Evolutionary conservation across 2,888 invertebrate species (phyloP), one percentile per base, ranked within the genome.

Genomic region (Achlya flavicornis): DNA sequence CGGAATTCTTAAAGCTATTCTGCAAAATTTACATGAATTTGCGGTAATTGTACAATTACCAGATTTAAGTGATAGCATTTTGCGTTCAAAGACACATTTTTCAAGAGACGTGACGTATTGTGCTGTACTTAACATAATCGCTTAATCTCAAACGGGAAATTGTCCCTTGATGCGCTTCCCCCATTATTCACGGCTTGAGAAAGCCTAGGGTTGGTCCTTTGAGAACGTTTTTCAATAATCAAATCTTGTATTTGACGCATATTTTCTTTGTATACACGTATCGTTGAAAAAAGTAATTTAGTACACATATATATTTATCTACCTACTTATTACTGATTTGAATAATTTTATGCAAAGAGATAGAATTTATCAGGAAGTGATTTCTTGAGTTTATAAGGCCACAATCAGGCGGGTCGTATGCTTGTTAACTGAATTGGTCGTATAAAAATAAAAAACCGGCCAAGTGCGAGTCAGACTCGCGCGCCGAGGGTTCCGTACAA

Each of bases 111-210:
- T 75, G 75, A 70, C 71, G 72, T 72, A 75, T 79, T 79, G 75
- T 79, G 69, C 60, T 60, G 60, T 60, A 60, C 70, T 66, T 67
- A 68, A 74, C 71, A 75, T 80, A 80, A 79, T 77, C 75, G 77
- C 73, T 77, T 87, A 85, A 88, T 91, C 88, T 81, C 78, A 76
- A 72, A 73, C 65, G 72, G 91, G 91, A 91, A 91, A 91, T 91
- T 89, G 87, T 86, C 81, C 79, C 77, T 77, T 84, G 83, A 87
- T 84, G 84, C 83, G 83, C 84, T 85, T 84, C 85, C 83, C 77
- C 77, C 74, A 78, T 85, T 83, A 80, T 79, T 75, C 73, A 76
- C 64, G 67, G 41, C 41, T 38, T 60, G 19, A 72, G 69, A 53
- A 53, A n/a, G 6, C 71, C 66, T 61, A 65, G 70, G 71, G 70